These are phyloP conservation scores for Tarsius wallacei DNA, from an alignment of 2,797 vertebrate genomes.

Conservation along the genomic window DNA sequence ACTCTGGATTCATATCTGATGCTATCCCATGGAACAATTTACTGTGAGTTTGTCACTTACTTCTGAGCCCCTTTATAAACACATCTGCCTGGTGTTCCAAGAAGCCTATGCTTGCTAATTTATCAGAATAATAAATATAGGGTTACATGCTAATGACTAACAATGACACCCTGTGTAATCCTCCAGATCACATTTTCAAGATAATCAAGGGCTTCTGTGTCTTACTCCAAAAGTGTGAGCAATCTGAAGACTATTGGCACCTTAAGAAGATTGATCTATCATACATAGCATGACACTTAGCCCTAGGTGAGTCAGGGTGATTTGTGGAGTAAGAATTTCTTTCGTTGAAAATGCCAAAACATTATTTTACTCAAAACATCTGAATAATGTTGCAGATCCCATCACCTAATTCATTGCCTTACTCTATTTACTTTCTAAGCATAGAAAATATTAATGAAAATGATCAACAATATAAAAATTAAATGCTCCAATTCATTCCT, in stretches of 20 bases:
- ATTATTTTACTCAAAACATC: background rate
- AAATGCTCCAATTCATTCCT: background rate
- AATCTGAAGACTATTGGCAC: no score
- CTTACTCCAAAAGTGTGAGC: background rate
- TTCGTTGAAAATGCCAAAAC: background rate
- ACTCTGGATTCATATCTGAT: background rate
- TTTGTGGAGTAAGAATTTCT: background rate
- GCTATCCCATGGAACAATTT: accelerated
- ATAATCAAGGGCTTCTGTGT: background rate
- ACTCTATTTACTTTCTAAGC: background rate
- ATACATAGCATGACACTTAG: accelerated
- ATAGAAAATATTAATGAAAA: background rate
- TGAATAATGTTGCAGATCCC: accelerated
- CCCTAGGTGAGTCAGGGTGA: background rate
- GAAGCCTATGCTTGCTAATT: background rate
- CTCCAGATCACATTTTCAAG: background rate
- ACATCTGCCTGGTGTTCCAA: accelerated
- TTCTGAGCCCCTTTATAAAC: accelerated
- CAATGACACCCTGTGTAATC: background rate
- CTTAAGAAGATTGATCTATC: background rate
- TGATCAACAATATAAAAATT: background rate
- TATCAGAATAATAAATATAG: background rate
- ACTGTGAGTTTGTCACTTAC: accelerated
- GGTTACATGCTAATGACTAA: background rate
- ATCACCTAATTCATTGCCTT: background rate